Conservation (phyloP, 1,140 invertebrate species). For the Cataglyphis hispanica region DNA sequence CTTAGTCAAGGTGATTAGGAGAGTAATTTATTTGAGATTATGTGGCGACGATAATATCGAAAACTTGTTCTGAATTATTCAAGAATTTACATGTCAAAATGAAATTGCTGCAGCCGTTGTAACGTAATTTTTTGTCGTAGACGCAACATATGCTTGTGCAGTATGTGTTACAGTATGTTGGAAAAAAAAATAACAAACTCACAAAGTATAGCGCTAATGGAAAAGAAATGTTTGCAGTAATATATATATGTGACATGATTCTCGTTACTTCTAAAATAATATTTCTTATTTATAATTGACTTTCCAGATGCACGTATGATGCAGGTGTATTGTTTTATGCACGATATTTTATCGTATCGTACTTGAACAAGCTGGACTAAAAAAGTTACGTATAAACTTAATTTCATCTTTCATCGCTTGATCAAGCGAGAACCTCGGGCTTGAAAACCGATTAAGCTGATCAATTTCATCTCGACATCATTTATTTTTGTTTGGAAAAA, state of each 20-base stretch:
- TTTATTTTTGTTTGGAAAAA: slow-evolving; percentile 21
- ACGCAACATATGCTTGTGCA: too few species aligned
- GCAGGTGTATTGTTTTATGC: neutral
- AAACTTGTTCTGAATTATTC: slow-evolving; percentile 18
- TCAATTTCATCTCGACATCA: neutral
- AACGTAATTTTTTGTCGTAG: neutral
- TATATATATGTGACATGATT: neutral
- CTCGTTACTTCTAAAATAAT: neutral
- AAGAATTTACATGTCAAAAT: neutral
- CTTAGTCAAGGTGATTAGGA: neutral
- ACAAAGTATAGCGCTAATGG: neutral
- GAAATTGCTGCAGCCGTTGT: neutral
- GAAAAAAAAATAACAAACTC: slow-evolving; percentile 1
- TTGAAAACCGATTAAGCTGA: slow-evolving; percentile 3
- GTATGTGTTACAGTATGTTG: neutral
- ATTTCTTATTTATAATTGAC: slow-evolving; percentile 39
- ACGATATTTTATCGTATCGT: neutral
- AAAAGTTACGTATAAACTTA: neutral
- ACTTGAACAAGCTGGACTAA: neutral
- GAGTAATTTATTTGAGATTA: slow-evolving; percentile 43
- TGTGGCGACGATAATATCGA: slow-evolving; percentile 14
- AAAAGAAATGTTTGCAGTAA: slow-evolving; percentile 11
- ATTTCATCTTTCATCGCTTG: slow-evolving; percentile 18
- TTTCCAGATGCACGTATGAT: neutral
- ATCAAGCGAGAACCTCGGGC: neutral